Percentiles rank a stretch among this genome's conserved stretches.
Evolutionary conservation across 1,140 invertebrate species (phyloP).

Genomic region (Sarcophaga peregrina): DNA sequence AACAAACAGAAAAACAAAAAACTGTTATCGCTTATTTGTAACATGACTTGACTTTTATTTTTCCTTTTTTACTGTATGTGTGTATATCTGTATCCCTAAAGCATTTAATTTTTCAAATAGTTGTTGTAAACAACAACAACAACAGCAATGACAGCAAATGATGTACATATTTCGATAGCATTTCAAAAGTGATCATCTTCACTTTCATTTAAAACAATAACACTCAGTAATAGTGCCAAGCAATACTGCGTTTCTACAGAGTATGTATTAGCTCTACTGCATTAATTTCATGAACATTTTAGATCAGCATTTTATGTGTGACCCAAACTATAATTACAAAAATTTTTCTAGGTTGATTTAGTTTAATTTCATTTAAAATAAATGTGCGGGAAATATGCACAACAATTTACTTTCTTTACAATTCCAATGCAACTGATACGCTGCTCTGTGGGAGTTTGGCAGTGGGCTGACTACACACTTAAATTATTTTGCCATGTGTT

Average conservation of each 20-base stretch:
- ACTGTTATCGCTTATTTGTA: conserved; percentile 35
- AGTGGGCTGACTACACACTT: not conserved
- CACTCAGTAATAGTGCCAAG: not conserved
- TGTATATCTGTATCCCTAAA: too few relatives aligned
- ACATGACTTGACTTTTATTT: not conserved
- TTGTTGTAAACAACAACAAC: too few relatives aligned
- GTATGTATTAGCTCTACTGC: too few relatives aligned
- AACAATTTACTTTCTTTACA: conserved; percentile 37
- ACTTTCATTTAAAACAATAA: not conserved
- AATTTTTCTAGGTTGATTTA: not conserved
- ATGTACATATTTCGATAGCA: too few relatives aligned
- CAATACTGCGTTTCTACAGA: not conserved
- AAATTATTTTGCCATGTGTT: too few relatives aligned
- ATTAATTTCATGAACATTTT: not conserved
- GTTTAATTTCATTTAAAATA: not conserved
- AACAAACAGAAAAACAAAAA: too few relatives aligned
- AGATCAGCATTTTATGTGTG: conserved; percentile 29
- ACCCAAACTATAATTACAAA: conserved; percentile 34
- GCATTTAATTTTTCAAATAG: too few relatives aligned
- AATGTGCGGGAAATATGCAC: conserved; percentile 32
- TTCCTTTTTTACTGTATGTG: not conserved
- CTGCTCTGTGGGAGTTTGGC: not conserved
- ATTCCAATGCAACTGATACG: not conserved
- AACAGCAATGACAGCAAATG: too few relatives aligned
- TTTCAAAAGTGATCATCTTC: conserved; percentile 2